Conservation (phyloP, 1,140 invertebrate species). For the Aphelinus certus region DNA sequence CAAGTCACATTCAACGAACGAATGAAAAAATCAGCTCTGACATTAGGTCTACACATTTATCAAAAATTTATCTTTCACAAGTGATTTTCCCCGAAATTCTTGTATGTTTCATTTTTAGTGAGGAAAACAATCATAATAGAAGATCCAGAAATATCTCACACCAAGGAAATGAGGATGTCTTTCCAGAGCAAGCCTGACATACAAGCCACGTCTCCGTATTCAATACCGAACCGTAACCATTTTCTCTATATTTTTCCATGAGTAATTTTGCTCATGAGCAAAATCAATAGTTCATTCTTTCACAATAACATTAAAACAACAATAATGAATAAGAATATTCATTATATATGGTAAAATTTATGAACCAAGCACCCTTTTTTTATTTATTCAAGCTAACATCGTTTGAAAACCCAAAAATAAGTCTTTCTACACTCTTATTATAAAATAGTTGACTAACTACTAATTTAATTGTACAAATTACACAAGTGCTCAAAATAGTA, state of each 20-base stretch:
- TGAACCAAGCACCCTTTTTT: no score
- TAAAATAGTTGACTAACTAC: no score
- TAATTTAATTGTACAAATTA: no score
- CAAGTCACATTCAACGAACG: conserved; percentile 57
- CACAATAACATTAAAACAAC: background rate
- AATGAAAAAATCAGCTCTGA: conserved; percentile 52
- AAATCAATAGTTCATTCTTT: no score
- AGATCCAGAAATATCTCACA: conserved; percentile 59
- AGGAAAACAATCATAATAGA: conserved; percentile 64
- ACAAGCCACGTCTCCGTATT: conserved; percentile 52
- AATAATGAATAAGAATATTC: background rate
- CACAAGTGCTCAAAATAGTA: no score
- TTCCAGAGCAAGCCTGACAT: conserved; percentile 47
- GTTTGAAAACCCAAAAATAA: no score
- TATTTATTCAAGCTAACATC: no score
- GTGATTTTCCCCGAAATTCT: no score
- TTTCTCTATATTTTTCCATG: background rate
- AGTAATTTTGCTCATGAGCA: background rate
- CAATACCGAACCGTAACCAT: conserved; percentile 58
- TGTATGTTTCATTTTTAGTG: conserved; percentile 42
- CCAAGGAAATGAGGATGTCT: conserved; percentile 48
- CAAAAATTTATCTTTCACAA: background rate
- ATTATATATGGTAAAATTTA: background rate
- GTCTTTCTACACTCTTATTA: no score
- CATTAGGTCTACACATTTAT: conserved; percentile 49